A percentile compares a stretch with the other conserved stretches of the same genome.
phyloP scores from a whole-genome alignment of 2,888 invertebrate genomes.

The Halictus ligatus region DNA sequence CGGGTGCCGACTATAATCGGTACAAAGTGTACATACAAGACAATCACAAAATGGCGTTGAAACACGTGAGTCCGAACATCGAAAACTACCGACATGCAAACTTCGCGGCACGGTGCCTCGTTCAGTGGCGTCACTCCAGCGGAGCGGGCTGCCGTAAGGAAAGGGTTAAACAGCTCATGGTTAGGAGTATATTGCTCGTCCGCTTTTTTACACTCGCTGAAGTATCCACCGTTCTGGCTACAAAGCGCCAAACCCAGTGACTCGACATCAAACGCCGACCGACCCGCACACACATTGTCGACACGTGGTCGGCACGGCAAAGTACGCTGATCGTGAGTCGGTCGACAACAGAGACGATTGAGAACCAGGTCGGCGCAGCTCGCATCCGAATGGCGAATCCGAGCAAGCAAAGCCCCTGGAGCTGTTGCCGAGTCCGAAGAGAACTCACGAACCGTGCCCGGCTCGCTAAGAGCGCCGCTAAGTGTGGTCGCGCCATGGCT shows the following conservation, averaged over 20 bases:
- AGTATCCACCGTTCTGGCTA: neutral
- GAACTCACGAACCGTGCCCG: conserved; percentile 26
- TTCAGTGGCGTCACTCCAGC: too few relatives aligned
- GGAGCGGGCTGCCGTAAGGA: too few relatives aligned
- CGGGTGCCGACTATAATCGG: too few relatives aligned
- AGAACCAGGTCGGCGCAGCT: conserved; percentile 29
- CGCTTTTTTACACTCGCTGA: neutral
- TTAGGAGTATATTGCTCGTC: neutral
- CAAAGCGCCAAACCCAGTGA: neutral
- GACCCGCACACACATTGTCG: neutral
- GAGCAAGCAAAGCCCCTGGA: neutral
- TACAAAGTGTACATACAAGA: too few relatives aligned
- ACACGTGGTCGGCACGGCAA: neutral
- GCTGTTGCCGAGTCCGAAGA: conserved; percentile 1
- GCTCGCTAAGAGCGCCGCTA: conserved; percentile 48
- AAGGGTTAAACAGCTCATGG: too few relatives aligned
- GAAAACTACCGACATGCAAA: too few relatives aligned
- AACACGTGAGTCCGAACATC: too few relatives aligned
- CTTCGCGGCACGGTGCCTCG: too few relatives aligned
- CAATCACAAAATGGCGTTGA: too few relatives aligned
- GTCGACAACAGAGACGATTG: conserved; percentile 10
- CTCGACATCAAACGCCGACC: neutral
- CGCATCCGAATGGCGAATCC: conserved; percentile 35
- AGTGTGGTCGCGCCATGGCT: conserved; percentile 51
- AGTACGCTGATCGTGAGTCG: neutral